phyloP scores from a whole-genome alignment of 2,888 invertebrate genomes.

The Geotrupes spiniger region DNA sequence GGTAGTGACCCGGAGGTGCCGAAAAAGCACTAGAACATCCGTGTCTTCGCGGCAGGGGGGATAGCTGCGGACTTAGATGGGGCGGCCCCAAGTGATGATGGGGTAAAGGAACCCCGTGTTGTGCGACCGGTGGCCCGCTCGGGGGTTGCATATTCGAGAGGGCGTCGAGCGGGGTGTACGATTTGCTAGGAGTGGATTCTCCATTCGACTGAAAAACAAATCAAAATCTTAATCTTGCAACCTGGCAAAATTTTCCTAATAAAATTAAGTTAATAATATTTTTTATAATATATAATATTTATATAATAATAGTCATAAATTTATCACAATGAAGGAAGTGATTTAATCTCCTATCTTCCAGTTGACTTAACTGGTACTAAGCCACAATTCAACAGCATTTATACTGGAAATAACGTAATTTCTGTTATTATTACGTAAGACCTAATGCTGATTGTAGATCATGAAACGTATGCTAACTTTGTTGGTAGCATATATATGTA shows the following conservation, averaged over 20 bases:
- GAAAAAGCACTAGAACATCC: conserved; percentile 64
- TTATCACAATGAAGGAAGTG: no score
- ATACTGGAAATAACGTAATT: no score
- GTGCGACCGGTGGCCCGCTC: conserved; percentile 44
- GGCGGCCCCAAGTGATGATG: conserved; percentile 50
- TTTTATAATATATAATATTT: no score
- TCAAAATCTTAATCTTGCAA: neutral
- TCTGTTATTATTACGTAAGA: no score
- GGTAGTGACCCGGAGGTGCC: conserved; percentile 48
- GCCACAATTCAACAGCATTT: no score
- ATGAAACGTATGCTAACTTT: no score
- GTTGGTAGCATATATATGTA: no score
- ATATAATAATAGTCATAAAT: no score
- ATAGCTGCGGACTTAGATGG: conserved; percentile 53
- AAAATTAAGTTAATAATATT: conserved; percentile 9
- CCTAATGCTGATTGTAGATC: no score
- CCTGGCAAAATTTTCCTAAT: conserved; percentile 2
- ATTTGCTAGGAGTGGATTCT: conserved; percentile 52
- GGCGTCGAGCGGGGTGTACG: conserved; percentile 81
- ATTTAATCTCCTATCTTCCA: no score
- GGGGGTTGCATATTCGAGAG: conserved; percentile 87
- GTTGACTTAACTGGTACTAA: no score
- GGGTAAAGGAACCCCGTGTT: conserved; percentile 44
- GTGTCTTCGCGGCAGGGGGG: conserved; percentile 44
- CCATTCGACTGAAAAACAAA: conserved; percentile 24